These are phyloP conservation scores for Takifugu bimaculatus DNA, from an alignment of 2,113 vertebrate species.

Conservation along the genomic window DNA sequence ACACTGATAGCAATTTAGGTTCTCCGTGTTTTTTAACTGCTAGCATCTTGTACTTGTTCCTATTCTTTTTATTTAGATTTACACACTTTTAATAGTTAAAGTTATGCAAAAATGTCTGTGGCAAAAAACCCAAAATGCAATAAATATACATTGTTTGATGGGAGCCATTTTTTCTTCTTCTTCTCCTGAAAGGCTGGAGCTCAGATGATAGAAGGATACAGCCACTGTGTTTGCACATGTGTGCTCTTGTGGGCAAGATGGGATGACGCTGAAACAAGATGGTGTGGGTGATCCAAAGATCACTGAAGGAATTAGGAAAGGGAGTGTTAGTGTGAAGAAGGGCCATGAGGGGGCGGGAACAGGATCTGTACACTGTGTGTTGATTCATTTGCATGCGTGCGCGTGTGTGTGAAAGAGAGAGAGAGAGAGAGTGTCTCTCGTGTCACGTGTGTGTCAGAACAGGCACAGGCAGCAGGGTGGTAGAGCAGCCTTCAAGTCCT, in stretches of 20 bases:
- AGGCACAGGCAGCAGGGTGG: constrained; percentile 44
- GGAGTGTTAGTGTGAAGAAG: constrained; percentile 29
- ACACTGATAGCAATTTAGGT: no score
- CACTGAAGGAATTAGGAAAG: constrained; percentile 23
- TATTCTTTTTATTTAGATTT: no score
- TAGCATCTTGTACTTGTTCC: no score
- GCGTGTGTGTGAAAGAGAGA: constrained; percentile 8
- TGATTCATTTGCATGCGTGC: constrained; percentile 33
- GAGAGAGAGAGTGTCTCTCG: constrained; percentile 9
- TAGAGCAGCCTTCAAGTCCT: constrained; percentile 36
- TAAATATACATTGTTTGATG: not conserved
- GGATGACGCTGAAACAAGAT: not conserved
- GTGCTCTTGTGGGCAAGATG: constrained; percentile 6
- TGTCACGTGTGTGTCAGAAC: constrained; percentile 66
- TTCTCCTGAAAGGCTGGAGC: not conserved
- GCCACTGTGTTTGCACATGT: constrained; percentile 11
- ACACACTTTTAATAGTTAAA: no score
- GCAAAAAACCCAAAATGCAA: not conserved
- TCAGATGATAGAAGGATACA: constrained; percentile 21
- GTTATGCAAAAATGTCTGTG: not conserved
- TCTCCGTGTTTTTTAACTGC: no score
- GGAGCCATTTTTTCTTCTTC: constrained; percentile 4
- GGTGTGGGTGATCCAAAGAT: constrained; percentile 8
- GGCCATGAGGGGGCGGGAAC: constrained; percentile 28
- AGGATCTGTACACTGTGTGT: constrained; percentile 38